Evolutionary conservation across 1,140 invertebrate genomes (phyloP), one percentile per base, ranked within the genome.

Genomic region (Eufriesea mexicana): DNA sequence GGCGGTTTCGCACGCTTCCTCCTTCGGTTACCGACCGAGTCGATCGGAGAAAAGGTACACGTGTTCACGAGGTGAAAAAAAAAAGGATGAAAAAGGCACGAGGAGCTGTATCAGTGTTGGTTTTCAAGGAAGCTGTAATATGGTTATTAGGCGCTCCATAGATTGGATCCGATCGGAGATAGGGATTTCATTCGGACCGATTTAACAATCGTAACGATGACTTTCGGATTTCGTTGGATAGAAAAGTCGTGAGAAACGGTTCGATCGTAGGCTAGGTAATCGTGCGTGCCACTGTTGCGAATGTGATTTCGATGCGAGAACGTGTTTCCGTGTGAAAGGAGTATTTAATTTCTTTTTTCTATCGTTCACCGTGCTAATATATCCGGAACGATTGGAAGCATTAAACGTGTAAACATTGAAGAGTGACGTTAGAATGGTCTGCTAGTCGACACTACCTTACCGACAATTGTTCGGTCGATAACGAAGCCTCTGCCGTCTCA

Each of bases 391-490:
- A 67, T 47, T 12, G 5, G 16, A n/a, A 45, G 6, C 0, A 16
- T 12, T 2, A 35, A 45, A 23, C 18, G 45, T 14, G 10, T 25
- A 8, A 18, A 47, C 0, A 8, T 67, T n/a, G 23, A 9, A 35
- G 8, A 61, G 35, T n/a, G n/a, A 5, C n/a, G 51, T 55, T 35
- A 6, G 16, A 28, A 25, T 6, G 59, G 73, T 80, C 57, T 12
- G 64, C 54, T 18, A 62, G 55, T 75, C 49, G 2, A 12, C 18
- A 9, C 79, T 82, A 28, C 59, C 57, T 82, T 82, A 82, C 72
- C 79, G 62, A 75, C 72, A 4, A 25, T n/a, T 18, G 16, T 57
- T 73, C 79, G 45, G 75, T 66, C 84, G 86, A 55, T 86, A 86
- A 86, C 28, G n/a, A 45, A n/a, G 9, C 57, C 35, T 8, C 28